These are phyloP conservation scores for Cyanoramphus novaezelandiae DNA, from an alignment of 2,113 vertebrate species.

Conservation along the genomic window DNA sequence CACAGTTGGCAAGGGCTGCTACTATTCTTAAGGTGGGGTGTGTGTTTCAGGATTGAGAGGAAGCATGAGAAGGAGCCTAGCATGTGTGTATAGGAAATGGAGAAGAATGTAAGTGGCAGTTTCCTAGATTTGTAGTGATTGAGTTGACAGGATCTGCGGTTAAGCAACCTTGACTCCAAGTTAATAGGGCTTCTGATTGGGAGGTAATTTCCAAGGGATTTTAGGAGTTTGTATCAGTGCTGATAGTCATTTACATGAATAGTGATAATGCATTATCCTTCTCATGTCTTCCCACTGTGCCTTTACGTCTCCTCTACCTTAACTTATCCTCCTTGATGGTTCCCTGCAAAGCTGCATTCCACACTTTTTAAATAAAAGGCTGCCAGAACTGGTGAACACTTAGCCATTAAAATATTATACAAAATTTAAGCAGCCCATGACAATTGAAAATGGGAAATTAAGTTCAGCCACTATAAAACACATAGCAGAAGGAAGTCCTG, in stretches of 20 bases:
- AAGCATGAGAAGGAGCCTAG: not conserved
- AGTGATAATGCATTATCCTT: constrained; percentile 42
- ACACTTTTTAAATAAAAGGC: constrained; percentile 10
- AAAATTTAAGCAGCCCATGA: constrained; percentile 1
- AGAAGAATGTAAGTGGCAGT: not conserved
- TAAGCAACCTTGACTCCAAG: constrained; percentile 63
- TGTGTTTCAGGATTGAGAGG: accelerated
- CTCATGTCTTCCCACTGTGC: constrained; percentile 5
- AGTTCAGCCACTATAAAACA: not conserved
- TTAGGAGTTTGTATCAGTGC: constrained; percentile 45
- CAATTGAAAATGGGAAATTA: not conserved
- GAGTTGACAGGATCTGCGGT: constrained; percentile 47
- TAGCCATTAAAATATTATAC: not conserved
- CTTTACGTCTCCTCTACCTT: constrained; percentile 19
- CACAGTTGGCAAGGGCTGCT: not conserved
- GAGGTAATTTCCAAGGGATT: constrained; percentile 43
- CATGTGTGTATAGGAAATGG: not conserved
- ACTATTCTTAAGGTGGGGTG: not conserved
- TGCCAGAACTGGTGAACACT: not conserved
- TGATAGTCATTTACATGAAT: constrained; percentile 49
- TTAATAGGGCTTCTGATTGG: constrained; percentile 56
- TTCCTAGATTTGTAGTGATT: constrained; percentile 42
- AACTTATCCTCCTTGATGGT: not conserved
- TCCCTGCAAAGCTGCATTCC: not conserved
- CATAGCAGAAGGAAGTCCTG: not conserved